A percentile compares a stretch with the other conserved stretches of the same genome.
phyloP scores from a whole-genome alignment of 2,113 vertebrate species.

The Burhinus bistriatus region DNA sequence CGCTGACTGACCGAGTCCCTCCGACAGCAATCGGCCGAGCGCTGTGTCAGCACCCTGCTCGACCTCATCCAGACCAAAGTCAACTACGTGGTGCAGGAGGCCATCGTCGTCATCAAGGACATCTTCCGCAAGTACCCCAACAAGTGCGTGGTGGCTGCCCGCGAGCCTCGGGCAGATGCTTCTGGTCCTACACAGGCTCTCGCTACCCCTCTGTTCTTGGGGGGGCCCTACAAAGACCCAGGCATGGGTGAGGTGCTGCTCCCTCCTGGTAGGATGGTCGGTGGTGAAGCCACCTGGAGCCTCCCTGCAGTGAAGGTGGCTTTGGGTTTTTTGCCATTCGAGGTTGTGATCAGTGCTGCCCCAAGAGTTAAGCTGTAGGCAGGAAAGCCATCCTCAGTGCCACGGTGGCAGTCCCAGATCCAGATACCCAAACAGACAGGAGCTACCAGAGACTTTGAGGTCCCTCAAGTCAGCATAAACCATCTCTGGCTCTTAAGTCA shows the following conservation, averaged over 20 bases:
- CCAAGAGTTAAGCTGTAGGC: not conserved
- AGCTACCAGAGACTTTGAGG: not conserved
- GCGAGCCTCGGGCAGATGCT: accelerated
- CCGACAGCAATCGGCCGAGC: constrained; percentile 92
- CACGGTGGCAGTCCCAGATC: not conserved
- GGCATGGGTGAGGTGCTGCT: accelerated
- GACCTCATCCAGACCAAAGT: constrained; percentile 98
- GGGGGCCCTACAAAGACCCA: no score
- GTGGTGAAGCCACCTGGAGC: not conserved
- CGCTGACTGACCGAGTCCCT: not conserved
- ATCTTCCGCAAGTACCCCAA: constrained; percentile 99
- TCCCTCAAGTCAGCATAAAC: not conserved
- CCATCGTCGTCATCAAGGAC: constrained; percentile 97
- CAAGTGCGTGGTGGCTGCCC: constrained; percentile 79
- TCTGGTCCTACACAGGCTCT: accelerated
- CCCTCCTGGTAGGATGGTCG: not conserved
- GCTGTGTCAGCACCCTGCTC: constrained; percentile 93
- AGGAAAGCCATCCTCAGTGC: not conserved
- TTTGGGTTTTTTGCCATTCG: accelerated
- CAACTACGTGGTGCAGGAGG: constrained; percentile 98
- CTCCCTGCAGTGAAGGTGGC: no score
- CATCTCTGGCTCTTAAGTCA: not conserved
- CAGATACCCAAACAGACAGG: not conserved
- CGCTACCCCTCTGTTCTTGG: not conserved
- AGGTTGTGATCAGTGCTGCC: not conserved